Percentiles rank a stretch among this genome's conserved stretches.
phyloP scores from a whole-genome alignment of 2,113 vertebrate species.

The Bos javanicus region DNA sequence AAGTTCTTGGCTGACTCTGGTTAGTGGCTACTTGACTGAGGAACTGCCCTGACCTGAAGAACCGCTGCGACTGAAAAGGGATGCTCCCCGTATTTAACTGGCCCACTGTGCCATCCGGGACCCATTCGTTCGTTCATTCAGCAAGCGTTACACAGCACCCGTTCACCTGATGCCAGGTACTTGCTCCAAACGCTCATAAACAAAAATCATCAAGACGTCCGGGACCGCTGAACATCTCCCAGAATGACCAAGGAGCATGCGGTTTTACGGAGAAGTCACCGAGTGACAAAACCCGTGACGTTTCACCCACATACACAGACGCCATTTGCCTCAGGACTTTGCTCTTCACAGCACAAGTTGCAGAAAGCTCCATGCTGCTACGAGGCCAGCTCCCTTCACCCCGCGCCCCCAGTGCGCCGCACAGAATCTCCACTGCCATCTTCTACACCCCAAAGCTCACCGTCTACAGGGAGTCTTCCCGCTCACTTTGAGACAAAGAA shows the following conservation, averaged over 20 bases:
- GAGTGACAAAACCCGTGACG: accelerated
- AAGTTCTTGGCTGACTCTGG: accelerated
- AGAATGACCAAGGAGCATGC: not conserved
- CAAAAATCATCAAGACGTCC: not conserved
- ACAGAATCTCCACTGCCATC: not conserved
- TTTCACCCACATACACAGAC: accelerated
- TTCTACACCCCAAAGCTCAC: not conserved
- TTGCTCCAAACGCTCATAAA: accelerated
- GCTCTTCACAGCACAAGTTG: not conserved
- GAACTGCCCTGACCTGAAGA: not conserved
- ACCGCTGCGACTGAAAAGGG: accelerated
- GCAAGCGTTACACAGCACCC: accelerated
- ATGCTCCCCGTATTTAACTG: accelerated
- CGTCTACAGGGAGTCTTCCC: not conserved
- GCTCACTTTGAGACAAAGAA: no score
- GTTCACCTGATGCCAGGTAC: accelerated
- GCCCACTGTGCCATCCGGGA: accelerated
- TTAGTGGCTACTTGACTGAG: not conserved
- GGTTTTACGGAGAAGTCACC: not conserved
- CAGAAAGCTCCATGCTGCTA: not conserved
- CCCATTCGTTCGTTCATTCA: accelerated
- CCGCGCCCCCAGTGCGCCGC: accelerated
- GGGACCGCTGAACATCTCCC: no score
- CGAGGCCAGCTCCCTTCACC: not conserved
- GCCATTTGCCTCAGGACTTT: no score